A percentile compares a stretch with the other conserved stretches of the same genome.
Evolutionary conservation across 2,888 invertebrate species (phyloP).

Genomic region (Lordiphosa andalusiaca): DNA sequence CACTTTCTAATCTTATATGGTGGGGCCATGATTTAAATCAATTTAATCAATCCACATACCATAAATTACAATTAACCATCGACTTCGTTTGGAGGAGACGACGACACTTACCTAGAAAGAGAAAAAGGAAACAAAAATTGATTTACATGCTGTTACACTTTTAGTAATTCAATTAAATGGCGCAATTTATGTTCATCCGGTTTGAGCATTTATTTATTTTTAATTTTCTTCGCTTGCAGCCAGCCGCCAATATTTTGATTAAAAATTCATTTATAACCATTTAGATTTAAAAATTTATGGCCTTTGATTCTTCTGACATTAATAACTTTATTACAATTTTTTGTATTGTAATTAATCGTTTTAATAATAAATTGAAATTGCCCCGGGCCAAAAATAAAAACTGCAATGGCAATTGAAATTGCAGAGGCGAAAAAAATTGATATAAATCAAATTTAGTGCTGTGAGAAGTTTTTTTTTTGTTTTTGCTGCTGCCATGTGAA

Average conservation of each 20-base stretch:
- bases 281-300: slow-evolving; percentile 23
- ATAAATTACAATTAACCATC: slow-evolving; percentile 23
- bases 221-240: no score
- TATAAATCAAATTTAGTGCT: slow-evolving; percentile 1
- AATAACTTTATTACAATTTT: slow-evolving; percentile 57
- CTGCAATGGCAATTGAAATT: slow-evolving; percentile 1
- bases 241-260: neutral
- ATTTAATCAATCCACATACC: slow-evolving; percentile 49
- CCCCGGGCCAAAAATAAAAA: slow-evolving; percentile 11
- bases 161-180: slow-evolving; percentile 27
- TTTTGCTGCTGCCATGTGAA: slow-evolving; percentile 10
- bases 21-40: neutral
- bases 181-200: slow-evolving; percentile 5
- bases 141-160: neutral
- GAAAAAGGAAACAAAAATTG: slow-evolving; percentile 22
- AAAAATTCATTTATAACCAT: slow-evolving; percentile 35
- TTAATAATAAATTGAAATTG: slow-evolving; percentile 45
- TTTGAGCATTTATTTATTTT: no score
- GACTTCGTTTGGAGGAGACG: slow-evolving; percentile 4
- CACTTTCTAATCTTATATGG: slow-evolving; percentile 27
- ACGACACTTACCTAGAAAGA: slow-evolving; percentile 64
- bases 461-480: slow-evolving; percentile 4
- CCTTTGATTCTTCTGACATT: slow-evolving; percentile 37
- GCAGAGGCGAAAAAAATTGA: neutral
- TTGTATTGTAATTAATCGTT: slow-evolving; percentile 47